Conservation (phyloP, 2,113 vertebrate genomes). For the Sturnira hondurensis region DNA sequence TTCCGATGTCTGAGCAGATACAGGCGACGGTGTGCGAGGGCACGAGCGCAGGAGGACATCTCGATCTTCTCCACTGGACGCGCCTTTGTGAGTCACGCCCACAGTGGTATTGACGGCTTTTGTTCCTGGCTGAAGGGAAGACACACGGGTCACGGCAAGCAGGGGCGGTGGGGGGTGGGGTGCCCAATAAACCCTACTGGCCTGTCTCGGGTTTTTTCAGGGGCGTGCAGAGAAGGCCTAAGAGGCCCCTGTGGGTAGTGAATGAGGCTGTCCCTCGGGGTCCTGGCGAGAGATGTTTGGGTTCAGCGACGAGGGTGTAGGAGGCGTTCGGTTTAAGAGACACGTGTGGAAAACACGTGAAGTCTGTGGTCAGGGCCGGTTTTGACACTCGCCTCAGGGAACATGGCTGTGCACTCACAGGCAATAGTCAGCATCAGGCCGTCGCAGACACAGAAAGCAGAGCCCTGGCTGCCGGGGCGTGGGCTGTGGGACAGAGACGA, state of each 20-base stretch:
- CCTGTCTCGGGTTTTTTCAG: not conserved
- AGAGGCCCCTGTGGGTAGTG: accelerated
- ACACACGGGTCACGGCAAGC: not conserved
- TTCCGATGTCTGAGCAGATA: accelerated
- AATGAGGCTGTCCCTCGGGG: no score
- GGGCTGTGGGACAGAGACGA: not conserved
- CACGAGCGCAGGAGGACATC: accelerated
- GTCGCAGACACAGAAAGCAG: not conserved
- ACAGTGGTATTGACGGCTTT: no score
- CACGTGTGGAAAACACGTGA: not conserved
- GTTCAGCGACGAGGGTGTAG: accelerated
- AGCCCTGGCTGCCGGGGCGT: accelerated
- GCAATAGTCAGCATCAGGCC: no score
- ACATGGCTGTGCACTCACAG: not conserved
- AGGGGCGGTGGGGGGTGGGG: not conserved
- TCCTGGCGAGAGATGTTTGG: accelerated
- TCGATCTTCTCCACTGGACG: not conserved
- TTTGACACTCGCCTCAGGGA: not conserved
- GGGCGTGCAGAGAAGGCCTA: accelerated
- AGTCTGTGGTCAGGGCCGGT: accelerated
- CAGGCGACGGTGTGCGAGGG: accelerated
- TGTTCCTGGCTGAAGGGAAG: not conserved
- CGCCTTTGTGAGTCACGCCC: accelerated
- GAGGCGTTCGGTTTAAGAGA: not conserved
- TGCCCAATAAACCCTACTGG: not conserved